phyloP scores from a whole-genome alignment of 2,797 vertebrate species.

The Malurus leucopterus region DNA sequence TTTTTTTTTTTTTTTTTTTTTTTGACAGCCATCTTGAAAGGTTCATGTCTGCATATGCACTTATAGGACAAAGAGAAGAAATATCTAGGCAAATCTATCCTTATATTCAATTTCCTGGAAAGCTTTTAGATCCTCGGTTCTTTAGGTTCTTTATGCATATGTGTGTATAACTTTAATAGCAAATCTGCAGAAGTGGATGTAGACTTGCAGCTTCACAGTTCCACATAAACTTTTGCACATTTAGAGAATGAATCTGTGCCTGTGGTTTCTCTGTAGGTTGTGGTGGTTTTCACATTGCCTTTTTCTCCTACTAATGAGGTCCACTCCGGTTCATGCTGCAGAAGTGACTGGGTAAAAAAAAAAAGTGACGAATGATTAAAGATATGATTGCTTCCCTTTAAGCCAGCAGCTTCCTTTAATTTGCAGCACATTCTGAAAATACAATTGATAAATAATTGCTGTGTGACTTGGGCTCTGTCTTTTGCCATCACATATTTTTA shows the following conservation, averaged over 20 bases:
- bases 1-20: neutral
- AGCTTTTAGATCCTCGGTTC: neutral
- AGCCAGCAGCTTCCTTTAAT: neutral
- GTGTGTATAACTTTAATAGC: rapidly evolving
- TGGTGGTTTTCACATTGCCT: neutral
- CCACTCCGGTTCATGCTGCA: neutral
- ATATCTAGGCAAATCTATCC: neutral
- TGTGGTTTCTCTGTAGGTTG: neutral
- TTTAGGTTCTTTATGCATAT: rapidly evolving
- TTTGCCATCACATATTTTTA: constrained; percentile 26
- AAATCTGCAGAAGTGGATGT: neutral
- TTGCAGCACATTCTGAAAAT: constrained; percentile 10
- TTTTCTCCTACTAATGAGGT: neutral
- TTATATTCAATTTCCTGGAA: constrained; percentile 2
- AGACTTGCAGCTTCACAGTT: neutral
- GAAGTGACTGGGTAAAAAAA: constrained; percentile 5
- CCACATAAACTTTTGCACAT: neutral
- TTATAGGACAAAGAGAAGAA: neutral
- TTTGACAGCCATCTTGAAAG: neutral
- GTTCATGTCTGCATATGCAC: neutral
- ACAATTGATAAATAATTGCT: constrained; percentile 20
- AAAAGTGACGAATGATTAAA: constrained; percentile 9
- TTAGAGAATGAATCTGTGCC: neutral
- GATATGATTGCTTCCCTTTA: neutral
- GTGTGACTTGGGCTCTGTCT: constrained; percentile 23